Evolutionary conservation across 2,113 vertebrate species (phyloP).

Genomic region (Cyprinodon brontotheroides): DNA sequence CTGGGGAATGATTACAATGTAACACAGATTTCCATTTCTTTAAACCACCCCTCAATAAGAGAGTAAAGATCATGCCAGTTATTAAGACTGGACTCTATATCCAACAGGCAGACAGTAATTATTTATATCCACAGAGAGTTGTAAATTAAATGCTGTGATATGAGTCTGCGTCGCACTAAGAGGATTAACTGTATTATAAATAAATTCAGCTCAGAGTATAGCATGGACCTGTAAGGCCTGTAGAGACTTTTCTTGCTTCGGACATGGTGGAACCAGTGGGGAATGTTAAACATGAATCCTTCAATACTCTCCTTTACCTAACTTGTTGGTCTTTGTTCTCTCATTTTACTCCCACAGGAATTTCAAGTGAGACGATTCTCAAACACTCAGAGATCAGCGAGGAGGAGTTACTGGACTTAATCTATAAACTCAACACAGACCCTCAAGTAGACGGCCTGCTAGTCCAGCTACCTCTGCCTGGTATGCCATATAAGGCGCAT

Average conservation of each 20-base stretch:
- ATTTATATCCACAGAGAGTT: too few species aligned
- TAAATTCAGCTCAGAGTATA: not conserved
- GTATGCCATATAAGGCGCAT: conserved; percentile 65
- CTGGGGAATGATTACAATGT: too few species aligned
- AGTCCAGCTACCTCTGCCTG: conserved; percentile 94
- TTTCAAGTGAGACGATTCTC: conserved; percentile 93
- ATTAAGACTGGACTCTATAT: too few species aligned
- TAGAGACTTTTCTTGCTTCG: not conserved
- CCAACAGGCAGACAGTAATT: too few species aligned
- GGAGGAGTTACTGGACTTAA: conserved; percentile 90
- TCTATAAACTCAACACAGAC: conserved; percentile 89
- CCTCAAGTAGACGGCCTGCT: conserved; percentile 88
- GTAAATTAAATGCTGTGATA: too few species aligned
- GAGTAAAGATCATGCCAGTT: too few species aligned
- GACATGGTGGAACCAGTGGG: not conserved
- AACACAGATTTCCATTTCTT: too few species aligned
- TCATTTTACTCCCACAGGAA: conserved; percentile 78
- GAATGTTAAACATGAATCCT: not conserved
- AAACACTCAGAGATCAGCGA: conserved; percentile 87
- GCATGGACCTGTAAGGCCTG: not conserved
- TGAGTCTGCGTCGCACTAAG: too few species aligned
- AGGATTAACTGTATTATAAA: not conserved
- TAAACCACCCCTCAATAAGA: too few species aligned
- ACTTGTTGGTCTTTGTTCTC: conserved; percentile 7
- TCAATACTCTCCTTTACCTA: not conserved